Evolutionary conservation across 1,140 invertebrate genomes (phyloP).

Genomic region (Epicauta chinensis): DNA sequence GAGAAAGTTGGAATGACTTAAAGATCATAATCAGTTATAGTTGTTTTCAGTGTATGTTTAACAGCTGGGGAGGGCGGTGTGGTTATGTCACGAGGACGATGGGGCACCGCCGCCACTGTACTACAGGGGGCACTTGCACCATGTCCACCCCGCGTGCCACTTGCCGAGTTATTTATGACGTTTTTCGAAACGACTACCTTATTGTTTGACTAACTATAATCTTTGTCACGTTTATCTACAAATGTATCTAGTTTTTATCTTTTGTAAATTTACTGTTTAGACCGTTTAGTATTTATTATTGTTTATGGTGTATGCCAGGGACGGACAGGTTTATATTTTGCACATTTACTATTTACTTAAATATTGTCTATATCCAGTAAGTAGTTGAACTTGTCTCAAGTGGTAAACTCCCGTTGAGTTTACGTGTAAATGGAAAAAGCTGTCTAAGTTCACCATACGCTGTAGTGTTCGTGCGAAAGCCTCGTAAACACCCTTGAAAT

Average conservation of each 20-base stretch:
- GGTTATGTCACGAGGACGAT: slow-evolving; percentile 26
- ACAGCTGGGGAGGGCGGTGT: slow-evolving; percentile 10
- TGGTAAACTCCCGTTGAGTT: too few species aligned
- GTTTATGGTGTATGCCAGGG: slow-evolving; percentile 10
- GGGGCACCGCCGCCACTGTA: slow-evolving; percentile 23
- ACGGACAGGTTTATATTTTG: slow-evolving; percentile 13
- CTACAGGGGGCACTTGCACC: slow-evolving; percentile 17
- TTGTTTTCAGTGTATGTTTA: slow-evolving; percentile 32
- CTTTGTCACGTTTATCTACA: slow-evolving; percentile 41
- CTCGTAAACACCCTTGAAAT: too few species aligned
- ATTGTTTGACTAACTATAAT: slow-evolving; percentile 42
- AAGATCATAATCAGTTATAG: slow-evolving; percentile 30
- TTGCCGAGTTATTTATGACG: slow-evolving; percentile 39
- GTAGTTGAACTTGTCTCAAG: too few species aligned
- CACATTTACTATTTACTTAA: background rate
- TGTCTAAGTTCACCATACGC: too few species aligned
- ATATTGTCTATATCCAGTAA: too few species aligned
- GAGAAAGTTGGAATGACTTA: slow-evolving; percentile 21
- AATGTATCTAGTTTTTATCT: slow-evolving; percentile 40
- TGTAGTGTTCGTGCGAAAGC: too few species aligned
- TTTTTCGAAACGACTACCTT: slow-evolving; percentile 39
- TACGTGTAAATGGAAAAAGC: too few species aligned
- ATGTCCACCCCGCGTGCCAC: slow-evolving; percentile 23
- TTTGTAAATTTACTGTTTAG: slow-evolving; percentile 41
- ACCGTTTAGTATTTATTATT: slow-evolving; percentile 36